phyloP scores from a whole-genome alignment of 2,113 vertebrate species.

The Gymnorhina tibicen region DNA sequence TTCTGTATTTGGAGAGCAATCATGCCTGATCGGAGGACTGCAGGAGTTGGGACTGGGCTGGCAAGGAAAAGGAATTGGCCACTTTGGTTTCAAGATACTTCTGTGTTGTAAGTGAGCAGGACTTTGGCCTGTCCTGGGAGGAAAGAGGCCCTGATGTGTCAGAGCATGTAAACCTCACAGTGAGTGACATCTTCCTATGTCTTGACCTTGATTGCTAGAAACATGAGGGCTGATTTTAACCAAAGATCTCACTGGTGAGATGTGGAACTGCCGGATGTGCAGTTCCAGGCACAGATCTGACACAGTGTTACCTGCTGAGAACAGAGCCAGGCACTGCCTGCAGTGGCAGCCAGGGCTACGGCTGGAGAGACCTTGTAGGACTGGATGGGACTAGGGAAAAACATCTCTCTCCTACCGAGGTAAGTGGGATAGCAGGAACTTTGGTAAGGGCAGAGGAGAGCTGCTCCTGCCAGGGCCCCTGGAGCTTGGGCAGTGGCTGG shows the following conservation, averaged over 20 bases:
- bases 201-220: neutral
- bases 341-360: rapidly evolving
- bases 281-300: neutral
- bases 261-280: too few relatives aligned
- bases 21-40: neutral
- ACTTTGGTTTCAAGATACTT: neutral
- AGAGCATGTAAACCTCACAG: neutral
- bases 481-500: neutral
- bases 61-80: neutral
- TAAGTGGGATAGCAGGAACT: neutral
- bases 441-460: rapidly evolving
- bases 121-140: neutral
- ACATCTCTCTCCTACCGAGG: neutral
- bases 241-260: neutral
- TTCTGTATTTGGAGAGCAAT: neutral
- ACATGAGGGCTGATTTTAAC: neutral
- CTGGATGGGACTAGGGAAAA: neutral
- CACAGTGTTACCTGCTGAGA: neutral
- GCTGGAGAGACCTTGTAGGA: neutral
- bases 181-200: rapidly evolving
- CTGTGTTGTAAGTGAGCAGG: neutral
- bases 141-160: neutral
- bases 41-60: neutral
- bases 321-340: neutral
- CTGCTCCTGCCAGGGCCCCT: rapidly evolving